These are phyloP conservation scores for Columbina picui DNA, from an alignment of 2,113 vertebrate species.

Conservation along the genomic window DNA sequence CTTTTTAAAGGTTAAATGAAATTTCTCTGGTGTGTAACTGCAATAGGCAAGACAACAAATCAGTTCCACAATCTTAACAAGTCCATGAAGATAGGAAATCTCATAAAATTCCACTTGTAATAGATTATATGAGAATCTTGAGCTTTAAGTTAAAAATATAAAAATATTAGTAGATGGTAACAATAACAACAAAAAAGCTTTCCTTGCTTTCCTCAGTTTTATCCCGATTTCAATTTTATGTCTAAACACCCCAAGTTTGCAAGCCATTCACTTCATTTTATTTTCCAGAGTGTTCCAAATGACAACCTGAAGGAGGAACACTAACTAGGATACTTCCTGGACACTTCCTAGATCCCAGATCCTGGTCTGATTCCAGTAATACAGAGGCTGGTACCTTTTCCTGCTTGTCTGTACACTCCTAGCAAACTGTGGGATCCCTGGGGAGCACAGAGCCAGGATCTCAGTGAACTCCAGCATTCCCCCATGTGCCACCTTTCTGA, in stretches of 20 bases:
- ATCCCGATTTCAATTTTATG: neutral
- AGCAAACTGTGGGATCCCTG: neutral
- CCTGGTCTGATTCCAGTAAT: neutral
- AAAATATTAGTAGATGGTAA: neutral
- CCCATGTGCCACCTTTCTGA: neutral
- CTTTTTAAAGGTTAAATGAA: neutral
- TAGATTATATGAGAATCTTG: neutral
- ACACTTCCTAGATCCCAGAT: neutral
- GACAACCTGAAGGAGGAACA: neutral
- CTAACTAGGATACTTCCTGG: neutral
- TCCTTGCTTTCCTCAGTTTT: neutral
- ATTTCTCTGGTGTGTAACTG: neutral
- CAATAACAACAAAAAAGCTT: neutral
- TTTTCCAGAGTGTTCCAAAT: neutral
- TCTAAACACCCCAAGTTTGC: neutral
- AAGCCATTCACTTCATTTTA: neutral
- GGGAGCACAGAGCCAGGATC: neutral
- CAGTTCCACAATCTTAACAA: neutral
- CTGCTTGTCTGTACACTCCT: neutral
- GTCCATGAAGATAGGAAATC: neutral
- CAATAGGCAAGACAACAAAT: neutral
- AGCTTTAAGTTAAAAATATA: neutral
- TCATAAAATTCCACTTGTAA: neutral
- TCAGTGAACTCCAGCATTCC: neutral
- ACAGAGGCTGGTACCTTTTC: neutral